Conservation (phyloP, 92 coral and sea anemone species). For the Blastomussa wellsi region DNA sequence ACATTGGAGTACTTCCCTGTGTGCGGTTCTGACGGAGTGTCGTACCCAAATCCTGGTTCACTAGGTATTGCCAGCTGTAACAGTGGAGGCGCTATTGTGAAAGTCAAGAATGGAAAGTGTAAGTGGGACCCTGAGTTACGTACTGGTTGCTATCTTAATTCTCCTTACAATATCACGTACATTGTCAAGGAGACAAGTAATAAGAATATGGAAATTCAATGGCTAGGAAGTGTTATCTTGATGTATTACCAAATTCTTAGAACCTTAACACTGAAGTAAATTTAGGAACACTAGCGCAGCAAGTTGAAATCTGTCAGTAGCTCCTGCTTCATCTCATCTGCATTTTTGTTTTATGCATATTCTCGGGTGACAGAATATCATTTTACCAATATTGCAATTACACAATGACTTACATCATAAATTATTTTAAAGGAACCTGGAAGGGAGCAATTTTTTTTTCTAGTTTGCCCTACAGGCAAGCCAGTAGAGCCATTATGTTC, state of each 20-base stretch:
- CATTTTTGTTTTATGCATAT: too few species aligned
- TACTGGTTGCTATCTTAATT: not conserved
- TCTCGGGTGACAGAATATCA: too few species aligned
- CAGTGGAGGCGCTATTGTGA: constrained; percentile 6
- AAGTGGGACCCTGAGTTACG: not conserved
- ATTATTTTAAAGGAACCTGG: too few species aligned
- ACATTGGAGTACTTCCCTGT: constrained; percentile 50
- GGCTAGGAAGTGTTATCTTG: not conserved
- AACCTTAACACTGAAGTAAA: not conserved
- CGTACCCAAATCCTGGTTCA: constrained; percentile 61
- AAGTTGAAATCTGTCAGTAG: too few species aligned
- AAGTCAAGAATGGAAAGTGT: constrained; percentile 1
- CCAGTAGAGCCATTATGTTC: too few species aligned
- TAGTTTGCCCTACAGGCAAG: too few species aligned
- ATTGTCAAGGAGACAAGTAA: not conserved
- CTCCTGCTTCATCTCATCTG: too few species aligned
- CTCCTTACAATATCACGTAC: not conserved
- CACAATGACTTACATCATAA: too few species aligned
- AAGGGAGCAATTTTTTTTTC: too few species aligned
- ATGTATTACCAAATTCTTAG: not conserved
- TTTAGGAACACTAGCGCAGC: too few species aligned
- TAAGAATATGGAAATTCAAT: not conserved
- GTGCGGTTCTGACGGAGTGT: constrained; percentile 74
- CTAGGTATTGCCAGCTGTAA: constrained; percentile 36
- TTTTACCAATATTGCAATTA: too few species aligned